A percentile compares a stretch with the other conserved stretches of the same genome.
Conservation (phyloP, 2,888 invertebrate genomes). For the Amblyjoppa fuscipennis region DNA sequence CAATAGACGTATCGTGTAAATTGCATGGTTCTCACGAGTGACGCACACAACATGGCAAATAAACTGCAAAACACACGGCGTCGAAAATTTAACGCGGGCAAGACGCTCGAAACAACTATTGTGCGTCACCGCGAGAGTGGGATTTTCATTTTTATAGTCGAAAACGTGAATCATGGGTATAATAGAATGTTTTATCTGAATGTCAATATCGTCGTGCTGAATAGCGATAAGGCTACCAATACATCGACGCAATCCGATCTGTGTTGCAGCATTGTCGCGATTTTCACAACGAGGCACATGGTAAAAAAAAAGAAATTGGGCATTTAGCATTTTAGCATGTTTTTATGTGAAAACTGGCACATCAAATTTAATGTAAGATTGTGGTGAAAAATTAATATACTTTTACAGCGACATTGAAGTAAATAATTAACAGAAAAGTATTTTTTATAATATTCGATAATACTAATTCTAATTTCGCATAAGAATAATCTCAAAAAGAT, state of each 20-base stretch:
- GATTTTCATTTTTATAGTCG: slow-evolving; percentile 58
- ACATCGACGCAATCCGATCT: not conserved
- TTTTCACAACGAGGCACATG: not conserved
- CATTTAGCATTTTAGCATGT: too few species aligned
- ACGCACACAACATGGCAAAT: not conserved
- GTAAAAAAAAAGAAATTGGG: too few species aligned
- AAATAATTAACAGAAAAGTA: too few species aligned
- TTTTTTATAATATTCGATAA: too few species aligned
- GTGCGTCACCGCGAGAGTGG: slow-evolving; percentile 38
- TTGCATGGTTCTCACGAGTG: not conserved
- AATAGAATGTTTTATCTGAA: slow-evolving; percentile 33
- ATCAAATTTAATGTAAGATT: too few species aligned
- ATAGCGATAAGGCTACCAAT: slow-evolving; percentile 48
- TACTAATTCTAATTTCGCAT: too few species aligned
- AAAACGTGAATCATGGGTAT: slow-evolving; percentile 50
- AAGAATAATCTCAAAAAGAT: too few species aligned
- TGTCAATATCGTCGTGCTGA: slow-evolving; percentile 39
- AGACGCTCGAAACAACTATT: slow-evolving; percentile 28
- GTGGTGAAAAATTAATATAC: too few species aligned
- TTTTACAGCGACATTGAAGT: too few species aligned
- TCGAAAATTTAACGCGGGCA: not conserved
- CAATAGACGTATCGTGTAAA: slow-evolving; percentile 31
- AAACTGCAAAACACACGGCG: not conserved
- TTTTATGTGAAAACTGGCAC: too few species aligned
- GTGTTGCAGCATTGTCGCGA: not conserved